Evolutionary conservation across 2,888 invertebrate genomes (phyloP).

Genomic region (Deladenus siricidicola): DNA sequence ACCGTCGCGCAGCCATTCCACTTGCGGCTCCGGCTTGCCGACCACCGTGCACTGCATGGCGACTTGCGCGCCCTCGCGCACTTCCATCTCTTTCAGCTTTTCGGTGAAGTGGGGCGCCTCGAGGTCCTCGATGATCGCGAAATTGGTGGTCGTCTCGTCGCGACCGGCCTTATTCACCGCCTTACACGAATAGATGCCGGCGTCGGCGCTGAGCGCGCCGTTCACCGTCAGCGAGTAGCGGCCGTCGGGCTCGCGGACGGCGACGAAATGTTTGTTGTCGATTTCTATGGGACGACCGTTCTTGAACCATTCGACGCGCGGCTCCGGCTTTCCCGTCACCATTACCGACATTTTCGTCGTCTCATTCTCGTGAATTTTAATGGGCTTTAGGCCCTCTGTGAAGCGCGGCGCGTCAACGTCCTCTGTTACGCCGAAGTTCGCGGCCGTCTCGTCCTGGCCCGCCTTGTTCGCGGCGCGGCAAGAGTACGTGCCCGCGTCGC

Average conservation of each 20-base stretch:
- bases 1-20: slow-evolving; percentile 72
- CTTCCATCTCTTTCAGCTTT: slow-evolving; percentile 24
- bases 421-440: slow-evolving; percentile 55
- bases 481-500: slow-evolving; percentile 70
- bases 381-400: slow-evolving; percentile 45
- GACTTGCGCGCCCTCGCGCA: slow-evolving; percentile 21
- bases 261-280: slow-evolving; percentile 29
- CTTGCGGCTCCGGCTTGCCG: slow-evolving; percentile 68
- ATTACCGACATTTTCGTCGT: slow-evolving; percentile 59
- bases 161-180: slow-evolving; percentile 79
- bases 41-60: slow-evolving; percentile 57
- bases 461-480: slow-evolving; percentile 73
- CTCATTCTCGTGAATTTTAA: slow-evolving; percentile 54
- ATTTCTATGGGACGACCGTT: slow-evolving; percentile 58
- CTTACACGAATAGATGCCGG: slow-evolving; percentile 87
- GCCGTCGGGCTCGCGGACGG: slow-evolving; percentile 62
- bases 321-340: slow-evolving; percentile 33
- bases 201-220: slow-evolving; percentile 86
- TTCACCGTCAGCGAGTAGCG: slow-evolving; percentile 80
- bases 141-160: slow-evolving; percentile 33
- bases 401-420: slow-evolving; percentile 56
- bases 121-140: slow-evolving; percentile 40
- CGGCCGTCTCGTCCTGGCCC: slow-evolving; percentile 41
- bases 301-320: slow-evolving; percentile 73
- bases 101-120: slow-evolving; percentile 37